Evolutionary conservation across 2,113 vertebrate genomes (phyloP).

Genomic region (Pseudorhombus dupliciocellatus): DNA sequence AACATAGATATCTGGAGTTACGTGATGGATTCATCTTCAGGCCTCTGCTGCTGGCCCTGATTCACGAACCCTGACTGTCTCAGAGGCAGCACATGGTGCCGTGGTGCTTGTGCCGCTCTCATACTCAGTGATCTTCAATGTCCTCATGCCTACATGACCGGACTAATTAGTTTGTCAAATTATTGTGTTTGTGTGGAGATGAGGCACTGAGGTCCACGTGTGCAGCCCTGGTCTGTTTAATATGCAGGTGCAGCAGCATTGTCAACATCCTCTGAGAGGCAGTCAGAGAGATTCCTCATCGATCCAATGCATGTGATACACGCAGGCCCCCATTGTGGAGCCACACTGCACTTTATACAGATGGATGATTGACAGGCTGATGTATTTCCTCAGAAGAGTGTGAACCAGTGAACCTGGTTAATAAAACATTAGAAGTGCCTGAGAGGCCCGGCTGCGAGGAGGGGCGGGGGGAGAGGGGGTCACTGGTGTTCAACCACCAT

Average conservation of each 20-base stretch:
- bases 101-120: background rate
- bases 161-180: constrained; percentile 82
- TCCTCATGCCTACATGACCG: constrained; percentile 78
- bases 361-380: constrained; percentile 76
- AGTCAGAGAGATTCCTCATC: constrained; percentile 57
- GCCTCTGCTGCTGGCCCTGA: too few species aligned
- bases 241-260: constrained; percentile 53
- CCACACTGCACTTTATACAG: constrained; percentile 61
- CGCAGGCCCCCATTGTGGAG: constrained; percentile 45
- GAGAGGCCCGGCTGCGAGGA: constrained; percentile 59
- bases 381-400: constrained; percentile 71
- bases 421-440: constrained; percentile 81
- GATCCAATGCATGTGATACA: constrained; percentile 63
- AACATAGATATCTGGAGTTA: too few species aligned
- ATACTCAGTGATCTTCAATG: constrained; percentile 67
- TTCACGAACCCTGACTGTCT: background rate
- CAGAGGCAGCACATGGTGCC: background rate
- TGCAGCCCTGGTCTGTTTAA: constrained; percentile 35
- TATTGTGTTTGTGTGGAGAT: constrained; percentile 16
- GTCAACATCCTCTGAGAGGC: constrained; percentile 58
- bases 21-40: too few species aligned
- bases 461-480: constrained; percentile 56
- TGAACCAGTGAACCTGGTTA: constrained; percentile 80
- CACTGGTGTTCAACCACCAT: constrained; percentile 67
- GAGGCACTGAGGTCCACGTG: background rate